Evolutionary conservation across 2,113 vertebrate genomes (phyloP).

Genomic region (Agapornis roseicollis): DNA sequence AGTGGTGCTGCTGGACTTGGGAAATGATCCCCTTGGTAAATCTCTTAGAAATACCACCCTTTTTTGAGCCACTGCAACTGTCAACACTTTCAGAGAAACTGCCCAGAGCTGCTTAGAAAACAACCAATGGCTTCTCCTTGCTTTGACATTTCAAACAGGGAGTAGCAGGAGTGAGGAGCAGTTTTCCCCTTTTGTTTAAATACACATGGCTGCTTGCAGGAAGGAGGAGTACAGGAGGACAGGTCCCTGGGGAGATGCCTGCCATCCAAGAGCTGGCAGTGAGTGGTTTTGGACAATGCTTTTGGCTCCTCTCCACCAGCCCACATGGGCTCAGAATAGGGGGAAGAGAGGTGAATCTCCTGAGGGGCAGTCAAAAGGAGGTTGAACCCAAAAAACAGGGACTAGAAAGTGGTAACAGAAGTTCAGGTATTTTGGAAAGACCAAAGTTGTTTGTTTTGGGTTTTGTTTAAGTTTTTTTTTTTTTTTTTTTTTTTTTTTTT

Average conservation of each 20-base stretch:
- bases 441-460: neutral
- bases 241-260: neutral
- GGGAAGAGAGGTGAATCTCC: neutral
- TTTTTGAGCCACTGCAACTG: neutral
- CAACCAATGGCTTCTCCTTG: neutral
- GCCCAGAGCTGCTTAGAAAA: neutral
- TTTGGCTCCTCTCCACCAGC: neutral
- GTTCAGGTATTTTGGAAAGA: neutral
- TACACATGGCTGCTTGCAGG: neutral
- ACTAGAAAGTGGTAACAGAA: neutral
- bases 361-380: neutral
- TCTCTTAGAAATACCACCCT: neutral
- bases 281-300: neutral
- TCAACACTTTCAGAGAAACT: neutral
- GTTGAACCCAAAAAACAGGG: neutral
- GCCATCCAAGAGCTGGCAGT: neutral
- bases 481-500: no score
- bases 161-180: rapidly evolving
- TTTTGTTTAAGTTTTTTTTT: neutral
- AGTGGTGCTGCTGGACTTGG: rapidly evolving
- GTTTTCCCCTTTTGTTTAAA: neutral
- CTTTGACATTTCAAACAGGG: rapidly evolving
- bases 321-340: rapidly evolving
- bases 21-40: neutral
- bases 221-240: rapidly evolving